These are phyloP conservation scores for Cosmia pyralina DNA, from an alignment of 2,888 invertebrate genomes.

Conservation along the genomic window DNA sequence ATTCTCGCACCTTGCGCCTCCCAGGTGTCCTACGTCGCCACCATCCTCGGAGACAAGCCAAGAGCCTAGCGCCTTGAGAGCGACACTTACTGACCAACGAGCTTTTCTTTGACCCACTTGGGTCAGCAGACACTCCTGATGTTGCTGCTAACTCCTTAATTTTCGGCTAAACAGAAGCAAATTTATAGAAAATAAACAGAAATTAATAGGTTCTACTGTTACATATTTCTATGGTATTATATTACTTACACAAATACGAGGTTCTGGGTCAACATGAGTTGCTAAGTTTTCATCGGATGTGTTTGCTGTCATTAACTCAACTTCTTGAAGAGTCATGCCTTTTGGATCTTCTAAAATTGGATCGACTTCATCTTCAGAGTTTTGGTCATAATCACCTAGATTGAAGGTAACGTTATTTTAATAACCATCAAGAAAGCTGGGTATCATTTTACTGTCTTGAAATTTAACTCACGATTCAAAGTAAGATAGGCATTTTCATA, in stretches of 20 bases:
- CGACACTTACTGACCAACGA: constrained; percentile 80
- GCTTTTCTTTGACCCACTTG: constrained; percentile 75
- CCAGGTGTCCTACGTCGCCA: constrained; percentile 82
- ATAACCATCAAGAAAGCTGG: background rate
- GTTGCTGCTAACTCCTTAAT: constrained; percentile 69
- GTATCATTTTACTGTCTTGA: background rate
- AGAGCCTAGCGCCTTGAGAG: constrained; percentile 78
- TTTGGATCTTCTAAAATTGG: constrained; percentile 81
- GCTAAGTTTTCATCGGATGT: constrained; percentile 71
- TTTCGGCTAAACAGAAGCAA: constrained; percentile 49
- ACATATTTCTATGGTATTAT: background rate
- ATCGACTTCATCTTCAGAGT: constrained; percentile 80
- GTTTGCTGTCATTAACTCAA: constrained; percentile 77
- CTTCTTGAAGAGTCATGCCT: constrained; percentile 80
- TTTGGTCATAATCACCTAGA: constrained; percentile 84
- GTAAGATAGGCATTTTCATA: constrained; percentile 80
- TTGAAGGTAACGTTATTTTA: background rate
- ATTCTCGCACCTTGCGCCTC: constrained; percentile 75
- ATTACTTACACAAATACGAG: constrained; percentile 50
- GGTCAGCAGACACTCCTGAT: constrained; percentile 72
- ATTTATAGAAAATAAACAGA: background rate
- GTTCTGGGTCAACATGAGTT: constrained; percentile 43
- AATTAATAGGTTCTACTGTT: background rate
- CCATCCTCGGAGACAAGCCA: constrained; percentile 83
- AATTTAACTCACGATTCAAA: constrained; percentile 79